Conservation (phyloP, 2,113 vertebrate genomes). For the Craseonycteris thonglongyai region DNA sequence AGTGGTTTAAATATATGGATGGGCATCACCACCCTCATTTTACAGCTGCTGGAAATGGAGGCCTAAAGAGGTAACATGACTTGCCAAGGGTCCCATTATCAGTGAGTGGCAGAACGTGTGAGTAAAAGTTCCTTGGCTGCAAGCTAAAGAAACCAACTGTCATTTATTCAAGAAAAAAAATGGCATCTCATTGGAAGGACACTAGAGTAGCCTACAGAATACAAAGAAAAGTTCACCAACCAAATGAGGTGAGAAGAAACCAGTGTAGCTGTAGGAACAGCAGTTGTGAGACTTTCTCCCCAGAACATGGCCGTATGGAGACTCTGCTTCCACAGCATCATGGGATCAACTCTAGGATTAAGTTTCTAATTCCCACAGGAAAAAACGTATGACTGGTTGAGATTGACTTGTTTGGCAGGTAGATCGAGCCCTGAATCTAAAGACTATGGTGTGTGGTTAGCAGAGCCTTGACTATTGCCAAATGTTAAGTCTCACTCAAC, state of each 20-base stretch:
- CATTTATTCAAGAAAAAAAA: background rate
- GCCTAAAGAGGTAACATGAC: background rate
- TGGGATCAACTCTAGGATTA: background rate
- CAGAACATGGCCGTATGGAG: background rate
- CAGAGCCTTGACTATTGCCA: background rate
- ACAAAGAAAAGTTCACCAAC: background rate
- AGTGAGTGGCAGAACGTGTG: background rate
- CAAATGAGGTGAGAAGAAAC: background rate
- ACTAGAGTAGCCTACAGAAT: background rate
- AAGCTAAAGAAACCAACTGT: background rate
- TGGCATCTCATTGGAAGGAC: background rate
- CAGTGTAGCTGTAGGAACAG: background rate
- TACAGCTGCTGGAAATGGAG: background rate
- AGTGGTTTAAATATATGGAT: background rate
- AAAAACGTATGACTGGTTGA: background rate
- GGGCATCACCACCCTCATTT: background rate
- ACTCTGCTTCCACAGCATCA: background rate
- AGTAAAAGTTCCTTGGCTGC: background rate
- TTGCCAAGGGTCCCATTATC: background rate
- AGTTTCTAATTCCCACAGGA: background rate
- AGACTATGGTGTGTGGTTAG: background rate
- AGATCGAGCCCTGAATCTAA: background rate
- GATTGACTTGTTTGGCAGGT: background rate
- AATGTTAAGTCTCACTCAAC: background rate
- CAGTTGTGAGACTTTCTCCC: background rate